A percentile compares a stretch with the other conserved stretches of the same genome.
Conservation (phyloP, 2,797 vertebrate genomes). For the Moxostoma hubbsi region DNA sequence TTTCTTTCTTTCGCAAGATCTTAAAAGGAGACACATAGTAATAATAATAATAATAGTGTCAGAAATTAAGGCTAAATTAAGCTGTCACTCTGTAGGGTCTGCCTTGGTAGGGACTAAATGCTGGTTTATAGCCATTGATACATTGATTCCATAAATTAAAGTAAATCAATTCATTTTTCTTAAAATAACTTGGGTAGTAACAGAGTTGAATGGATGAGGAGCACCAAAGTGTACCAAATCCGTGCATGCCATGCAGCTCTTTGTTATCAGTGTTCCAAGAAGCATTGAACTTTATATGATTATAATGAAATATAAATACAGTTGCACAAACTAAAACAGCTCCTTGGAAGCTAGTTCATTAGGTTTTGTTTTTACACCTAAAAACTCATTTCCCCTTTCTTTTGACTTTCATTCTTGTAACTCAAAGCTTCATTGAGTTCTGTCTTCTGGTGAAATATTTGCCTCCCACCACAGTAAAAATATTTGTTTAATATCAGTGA, state of each 20-base stretch:
- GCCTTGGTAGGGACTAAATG: no score
- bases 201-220: no score
- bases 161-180: no score
- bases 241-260: neutral
- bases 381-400: constrained; percentile 37
- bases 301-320: constrained; percentile 4
- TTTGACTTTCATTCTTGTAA: constrained; percentile 14
- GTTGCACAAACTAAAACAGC: constrained; percentile 15
- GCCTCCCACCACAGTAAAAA: constrained; percentile 45
- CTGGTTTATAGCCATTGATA: no score
- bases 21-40: no score
- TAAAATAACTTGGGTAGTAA: no score
- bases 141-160: no score
- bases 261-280: constrained; percentile 22
- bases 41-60: no score
- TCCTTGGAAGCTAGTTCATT: constrained; percentile 3
- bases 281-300: neutral
- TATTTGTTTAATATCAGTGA: constrained; percentile 58
- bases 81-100: no score
- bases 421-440: constrained; percentile 47
- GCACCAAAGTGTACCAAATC: no score
- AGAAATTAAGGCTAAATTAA: no score
- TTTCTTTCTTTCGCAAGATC: no score
- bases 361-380: constrained; percentile 25
- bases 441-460: constrained; percentile 33